These are phyloP conservation scores for Drosophila mimica DNA, from an alignment of 2,888 invertebrate species.

Conservation along the genomic window DNA sequence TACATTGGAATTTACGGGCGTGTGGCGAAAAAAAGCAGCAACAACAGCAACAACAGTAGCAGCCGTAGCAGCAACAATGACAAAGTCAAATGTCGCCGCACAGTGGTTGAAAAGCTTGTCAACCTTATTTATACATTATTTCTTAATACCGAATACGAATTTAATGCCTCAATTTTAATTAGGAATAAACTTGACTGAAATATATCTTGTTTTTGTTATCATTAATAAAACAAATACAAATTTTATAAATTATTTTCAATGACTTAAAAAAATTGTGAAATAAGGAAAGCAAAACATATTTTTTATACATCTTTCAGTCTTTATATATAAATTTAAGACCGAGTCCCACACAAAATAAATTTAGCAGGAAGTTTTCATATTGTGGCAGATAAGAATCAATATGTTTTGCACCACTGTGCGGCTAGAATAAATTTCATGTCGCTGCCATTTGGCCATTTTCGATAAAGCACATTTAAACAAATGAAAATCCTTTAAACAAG, in stretches of 20 bases:
- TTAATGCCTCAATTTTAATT: background rate
- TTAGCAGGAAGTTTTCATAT: too few relatives aligned
- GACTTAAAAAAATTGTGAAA: background rate
- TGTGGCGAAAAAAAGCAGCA: conserved; percentile 57
- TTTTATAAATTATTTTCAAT: background rate
- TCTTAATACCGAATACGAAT: too few relatives aligned
- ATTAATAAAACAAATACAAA: background rate
- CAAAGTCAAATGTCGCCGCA: conserved; percentile 66
- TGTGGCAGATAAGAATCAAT: too few relatives aligned
- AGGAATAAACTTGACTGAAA: background rate
- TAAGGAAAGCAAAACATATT: background rate
- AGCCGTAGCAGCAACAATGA: conserved; percentile 26
- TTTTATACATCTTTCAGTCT: background rate
- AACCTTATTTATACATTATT: background rate
- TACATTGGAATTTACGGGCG: conserved; percentile 77
- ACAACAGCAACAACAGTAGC: conserved; percentile 16
- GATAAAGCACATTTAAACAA: conserved; percentile 81
- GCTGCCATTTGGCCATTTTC: conserved; percentile 73
- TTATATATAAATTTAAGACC: background rate
- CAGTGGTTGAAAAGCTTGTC: conserved; percentile 46
- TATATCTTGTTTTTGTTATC: background rate
- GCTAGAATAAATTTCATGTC: conserved; percentile 49
- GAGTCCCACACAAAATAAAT: background rate
- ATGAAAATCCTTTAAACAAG: conserved; percentile 81
- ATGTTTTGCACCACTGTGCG: conserved; percentile 46